Conservation (phyloP, 2,888 invertebrate species). For the Corythucha ciliata region DNA sequence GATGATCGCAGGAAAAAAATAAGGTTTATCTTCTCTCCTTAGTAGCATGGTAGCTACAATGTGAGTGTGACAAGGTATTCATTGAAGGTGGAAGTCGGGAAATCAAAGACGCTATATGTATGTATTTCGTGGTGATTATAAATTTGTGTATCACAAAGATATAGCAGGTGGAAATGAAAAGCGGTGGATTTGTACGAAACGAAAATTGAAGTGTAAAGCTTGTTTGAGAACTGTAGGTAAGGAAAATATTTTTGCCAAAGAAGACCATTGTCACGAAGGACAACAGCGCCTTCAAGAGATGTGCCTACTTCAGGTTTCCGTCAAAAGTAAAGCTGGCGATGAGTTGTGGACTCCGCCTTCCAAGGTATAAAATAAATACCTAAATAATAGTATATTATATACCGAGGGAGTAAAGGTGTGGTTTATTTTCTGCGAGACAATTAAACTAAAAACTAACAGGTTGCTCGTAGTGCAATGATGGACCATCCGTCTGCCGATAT, state of each 20-base stretch:
- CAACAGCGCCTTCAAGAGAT: slow-evolving; percentile 1
- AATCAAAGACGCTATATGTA: background rate
- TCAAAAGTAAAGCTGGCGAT: slow-evolving; percentile 2
- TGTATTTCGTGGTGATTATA: too few relatives aligned
- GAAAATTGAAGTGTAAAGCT: slow-evolving; percentile 3
- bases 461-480: slow-evolving; percentile 8
- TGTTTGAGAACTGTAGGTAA: slow-evolving; percentile 2
- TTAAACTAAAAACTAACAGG: background rate
- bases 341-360: background rate
- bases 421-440: background rate
- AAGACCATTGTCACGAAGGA: slow-evolving; percentile 11
- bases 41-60: too few relatives aligned
- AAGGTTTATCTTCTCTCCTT: too few relatives aligned
- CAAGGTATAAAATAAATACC: slow-evolving; percentile 6
- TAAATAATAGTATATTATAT: too few relatives aligned
- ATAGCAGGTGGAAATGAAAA: background rate
- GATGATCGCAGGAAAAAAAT: too few relatives aligned
- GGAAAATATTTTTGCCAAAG: slow-evolving; percentile 13
- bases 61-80: slow-evolving; percentile 5
- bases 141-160: background rate
- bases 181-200: slow-evolving; percentile 9
- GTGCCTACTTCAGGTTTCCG: background rate
- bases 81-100: slow-evolving; percentile 13
- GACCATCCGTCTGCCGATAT: background rate
- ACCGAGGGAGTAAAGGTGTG: background rate